These are phyloP conservation scores for Spinus pinus DNA, from an alignment of 2,797 vertebrate genomes.

Conservation along the genomic window DNA sequence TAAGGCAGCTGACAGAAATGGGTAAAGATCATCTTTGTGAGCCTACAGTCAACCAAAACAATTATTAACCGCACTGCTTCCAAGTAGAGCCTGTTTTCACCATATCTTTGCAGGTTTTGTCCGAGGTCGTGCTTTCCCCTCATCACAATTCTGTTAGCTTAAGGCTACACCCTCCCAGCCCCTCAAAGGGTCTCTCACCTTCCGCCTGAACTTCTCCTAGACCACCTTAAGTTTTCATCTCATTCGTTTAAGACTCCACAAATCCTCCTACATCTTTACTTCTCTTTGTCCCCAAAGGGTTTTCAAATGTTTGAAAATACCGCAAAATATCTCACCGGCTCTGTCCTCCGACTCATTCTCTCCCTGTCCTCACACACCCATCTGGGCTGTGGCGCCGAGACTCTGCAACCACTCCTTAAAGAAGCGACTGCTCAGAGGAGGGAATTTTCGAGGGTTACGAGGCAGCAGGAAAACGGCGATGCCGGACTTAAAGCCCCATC, in stretches of 20 bases:
- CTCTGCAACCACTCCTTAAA: rapidly evolving
- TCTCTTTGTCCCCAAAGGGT: neutral
- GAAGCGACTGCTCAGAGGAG: rapidly evolving
- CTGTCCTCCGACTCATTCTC: rapidly evolving
- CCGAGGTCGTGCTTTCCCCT: neutral
- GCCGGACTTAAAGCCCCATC: rapidly evolving
- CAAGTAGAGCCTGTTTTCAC: neutral
- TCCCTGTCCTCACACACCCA: rapidly evolving
- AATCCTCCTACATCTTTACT: neutral
- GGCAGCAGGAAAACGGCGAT: neutral
- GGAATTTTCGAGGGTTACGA: neutral
- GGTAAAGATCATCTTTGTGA: neutral
- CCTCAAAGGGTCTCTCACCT: neutral
- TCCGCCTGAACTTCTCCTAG: rapidly evolving
- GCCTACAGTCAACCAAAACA: neutral
- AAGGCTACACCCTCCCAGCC: neutral
- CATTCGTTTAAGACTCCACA: neutral
- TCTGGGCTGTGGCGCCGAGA: rapidly evolving
- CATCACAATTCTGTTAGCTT: neutral
- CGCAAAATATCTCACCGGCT: rapidly evolving
- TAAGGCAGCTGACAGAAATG: neutral
- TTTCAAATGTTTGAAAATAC: neutral
- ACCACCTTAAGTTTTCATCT: neutral
- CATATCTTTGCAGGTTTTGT: neutral
- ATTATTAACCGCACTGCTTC: neutral